Evolutionary conservation across 2,113 vertebrate genomes (phyloP), one percentile per base, ranked within the genome.

Genomic region (Dromas ardeola): DNA sequence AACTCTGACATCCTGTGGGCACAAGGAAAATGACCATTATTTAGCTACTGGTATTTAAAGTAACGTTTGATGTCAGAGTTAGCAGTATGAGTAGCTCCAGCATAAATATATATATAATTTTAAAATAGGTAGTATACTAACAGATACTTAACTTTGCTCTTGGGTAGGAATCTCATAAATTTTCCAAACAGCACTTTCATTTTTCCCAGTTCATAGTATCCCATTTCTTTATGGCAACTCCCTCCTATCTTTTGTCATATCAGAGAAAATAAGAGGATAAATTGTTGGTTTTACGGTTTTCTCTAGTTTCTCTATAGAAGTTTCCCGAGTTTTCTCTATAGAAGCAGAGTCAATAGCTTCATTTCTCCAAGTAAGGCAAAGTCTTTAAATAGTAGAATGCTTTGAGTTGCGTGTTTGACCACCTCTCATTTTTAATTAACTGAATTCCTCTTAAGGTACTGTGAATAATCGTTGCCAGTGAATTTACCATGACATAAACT

Each of bases 1-100:
- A 92, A 95, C 34, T 43, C 92, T 96, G 98, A 96, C 97, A 97
- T 93, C 97, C 43, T 59, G 76, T 96, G 98, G 95, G 13, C 34
- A 88, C 6, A 40, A 40, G 3, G 27, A 76, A 91, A 93, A 95
- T 22, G 5, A 62, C 40, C 3, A 19, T 40, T 67, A 27, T 70
- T 91, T 76, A 65, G 16, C 22, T 40, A 32, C 17, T 32, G 10
- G 27, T 50, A 21, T 79, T 79, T 62, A 26, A 65, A 91, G 11
- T 67, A 38, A 16, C 9, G 2, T 1, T 67, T 80, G 8, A 11
- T 73, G 2, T n/a, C 38, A 20, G 6, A 62, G 3, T 63, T 50
- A 70, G 13, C 23, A 71, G 23, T 34, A 11, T 21, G 13, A 49
- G 18, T 12, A 67, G 23, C 15, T 25, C 32, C 70, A 86, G 6